These are phyloP conservation scores for Micrasema minimum DNA, from an alignment of 1,140 invertebrate species.

Conservation along the genomic window DNA sequence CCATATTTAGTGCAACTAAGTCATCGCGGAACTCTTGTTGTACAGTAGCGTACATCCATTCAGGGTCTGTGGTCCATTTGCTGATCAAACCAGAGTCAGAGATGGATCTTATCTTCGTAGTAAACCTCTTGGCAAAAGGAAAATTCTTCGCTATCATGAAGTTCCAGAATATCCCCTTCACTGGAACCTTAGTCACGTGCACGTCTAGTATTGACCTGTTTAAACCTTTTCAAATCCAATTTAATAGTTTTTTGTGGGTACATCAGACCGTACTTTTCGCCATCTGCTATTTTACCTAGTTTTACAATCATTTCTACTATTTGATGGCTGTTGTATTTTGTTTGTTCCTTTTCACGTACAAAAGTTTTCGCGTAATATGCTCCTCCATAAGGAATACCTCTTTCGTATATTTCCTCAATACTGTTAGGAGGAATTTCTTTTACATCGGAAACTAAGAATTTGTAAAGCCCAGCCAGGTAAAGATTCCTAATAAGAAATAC, in stretches of 20 bases:
- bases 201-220: slow-evolving; percentile 5
- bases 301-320: background rate
- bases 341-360: background rate
- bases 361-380: background rate
- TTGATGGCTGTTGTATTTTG: background rate
- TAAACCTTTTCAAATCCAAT: background rate
- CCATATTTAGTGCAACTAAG: slow-evolving; percentile 10
- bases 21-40: background rate
- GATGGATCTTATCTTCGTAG: background rate
- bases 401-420: background rate
- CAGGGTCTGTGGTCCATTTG: slow-evolving; percentile 16
- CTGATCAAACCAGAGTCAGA: background rate
- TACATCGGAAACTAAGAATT: slow-evolving; percentile 5
- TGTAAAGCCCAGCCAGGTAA: slow-evolving; percentile 9
- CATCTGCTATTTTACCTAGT: background rate
- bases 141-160: slow-evolving; percentile 12
- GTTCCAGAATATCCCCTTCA: background rate
- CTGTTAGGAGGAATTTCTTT: background rate
- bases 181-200: background rate
- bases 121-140: background rate
- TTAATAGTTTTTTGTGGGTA: background rate
- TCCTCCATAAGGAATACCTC: slow-evolving; percentile 12
- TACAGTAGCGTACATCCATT: background rate
- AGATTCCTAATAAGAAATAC: slow-evolving; percentile 13
- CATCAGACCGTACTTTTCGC: slow-evolving; percentile 6